A percentile compares a stretch with the other conserved stretches of the same genome.
Evolutionary conservation across 2,888 invertebrate species (phyloP).

Genomic region (Hemaris fuciformis): DNA sequence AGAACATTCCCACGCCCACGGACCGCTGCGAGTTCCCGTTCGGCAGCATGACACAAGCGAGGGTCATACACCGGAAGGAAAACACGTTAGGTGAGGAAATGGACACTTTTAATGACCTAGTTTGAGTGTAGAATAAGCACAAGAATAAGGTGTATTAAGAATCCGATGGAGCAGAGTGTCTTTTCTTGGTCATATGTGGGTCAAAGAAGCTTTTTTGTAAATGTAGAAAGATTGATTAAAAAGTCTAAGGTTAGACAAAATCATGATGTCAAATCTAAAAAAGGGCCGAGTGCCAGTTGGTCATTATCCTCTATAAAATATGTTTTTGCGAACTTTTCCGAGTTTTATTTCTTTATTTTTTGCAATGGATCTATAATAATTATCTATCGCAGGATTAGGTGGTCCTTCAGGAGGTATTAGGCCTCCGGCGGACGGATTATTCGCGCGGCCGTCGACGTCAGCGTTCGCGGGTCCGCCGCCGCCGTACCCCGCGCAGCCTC

Average conservation of each 20-base stretch:
- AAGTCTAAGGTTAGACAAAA: too few species aligned
- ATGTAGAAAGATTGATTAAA: too few species aligned
- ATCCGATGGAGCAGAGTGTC: too few species aligned
- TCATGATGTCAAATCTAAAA: too few species aligned
- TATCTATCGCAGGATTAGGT: slow-evolving; percentile 39
- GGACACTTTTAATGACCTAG: not conserved
- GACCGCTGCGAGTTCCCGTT: slow-evolving; percentile 89
- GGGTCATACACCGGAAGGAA: slow-evolving; percentile 90
- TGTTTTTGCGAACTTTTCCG: too few species aligned
- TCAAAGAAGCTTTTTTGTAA: too few species aligned
- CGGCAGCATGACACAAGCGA: slow-evolving; percentile 94
- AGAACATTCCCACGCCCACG: slow-evolving; percentile 79
- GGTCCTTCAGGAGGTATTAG: slow-evolving; percentile 37
- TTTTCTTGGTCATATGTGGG: too few species aligned
- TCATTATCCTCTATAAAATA: not conserved
- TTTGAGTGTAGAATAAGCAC: not conserved
- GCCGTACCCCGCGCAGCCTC: slow-evolving; percentile 51
- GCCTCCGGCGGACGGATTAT: slow-evolving; percentile 44
- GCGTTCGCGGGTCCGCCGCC: slow-evolving; percentile 66
- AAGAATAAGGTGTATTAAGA: too few species aligned
- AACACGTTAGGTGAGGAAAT: slow-evolving; percentile 70
- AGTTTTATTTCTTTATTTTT: not conserved
- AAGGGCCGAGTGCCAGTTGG: too few species aligned
- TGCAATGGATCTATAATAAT: not conserved
- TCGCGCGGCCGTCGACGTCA: slow-evolving; percentile 56